A percentile compares a stretch with the other conserved stretches of the same genome.
Evolutionary conservation across 2,113 vertebrate species (phyloP).

Genomic region (Philantomba maxwellii): DNA sequence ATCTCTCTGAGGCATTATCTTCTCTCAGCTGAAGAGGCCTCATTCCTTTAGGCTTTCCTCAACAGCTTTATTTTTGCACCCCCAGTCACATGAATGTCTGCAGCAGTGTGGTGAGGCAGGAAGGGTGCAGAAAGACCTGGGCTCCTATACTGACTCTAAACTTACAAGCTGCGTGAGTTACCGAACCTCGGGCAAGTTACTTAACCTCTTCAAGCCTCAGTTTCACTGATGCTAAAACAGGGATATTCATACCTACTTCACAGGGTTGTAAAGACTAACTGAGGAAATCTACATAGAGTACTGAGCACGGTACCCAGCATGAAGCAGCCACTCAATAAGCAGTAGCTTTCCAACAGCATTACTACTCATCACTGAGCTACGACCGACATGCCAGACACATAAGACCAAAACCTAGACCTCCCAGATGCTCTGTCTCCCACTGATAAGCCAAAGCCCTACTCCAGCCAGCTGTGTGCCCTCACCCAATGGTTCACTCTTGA

Average conservation of each 20-base stretch:
- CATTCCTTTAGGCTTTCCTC: conserved; percentile 29
- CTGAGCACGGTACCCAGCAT: background rate
- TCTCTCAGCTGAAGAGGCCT: background rate
- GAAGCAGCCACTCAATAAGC: background rate
- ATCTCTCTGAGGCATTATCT: background rate
- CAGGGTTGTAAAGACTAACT: background rate
- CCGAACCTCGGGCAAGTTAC: background rate
- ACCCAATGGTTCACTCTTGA: background rate
- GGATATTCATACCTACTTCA: background rate
- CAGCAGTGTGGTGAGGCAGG: background rate
- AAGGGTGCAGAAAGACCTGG: background rate
- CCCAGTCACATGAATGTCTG: background rate
- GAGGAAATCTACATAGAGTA: background rate
- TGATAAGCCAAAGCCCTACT: background rate
- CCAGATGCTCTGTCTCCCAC: background rate
- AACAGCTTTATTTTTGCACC: background rate
- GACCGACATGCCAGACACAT: background rate
- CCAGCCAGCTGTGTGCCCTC: background rate
- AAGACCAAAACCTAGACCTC: background rate
- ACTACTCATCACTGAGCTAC: background rate
- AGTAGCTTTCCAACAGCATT: background rate
- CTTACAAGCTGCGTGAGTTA: background rate
- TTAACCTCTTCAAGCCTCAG: background rate
- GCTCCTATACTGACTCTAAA: background rate
- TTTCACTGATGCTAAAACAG: background rate